A percentile compares a stretch with the other conserved stretches of the same genome.
These are phyloP conservation scores for Parapsyche elsis DNA, from an alignment of 1,140 invertebrate genomes.

Conservation along the genomic window DNA sequence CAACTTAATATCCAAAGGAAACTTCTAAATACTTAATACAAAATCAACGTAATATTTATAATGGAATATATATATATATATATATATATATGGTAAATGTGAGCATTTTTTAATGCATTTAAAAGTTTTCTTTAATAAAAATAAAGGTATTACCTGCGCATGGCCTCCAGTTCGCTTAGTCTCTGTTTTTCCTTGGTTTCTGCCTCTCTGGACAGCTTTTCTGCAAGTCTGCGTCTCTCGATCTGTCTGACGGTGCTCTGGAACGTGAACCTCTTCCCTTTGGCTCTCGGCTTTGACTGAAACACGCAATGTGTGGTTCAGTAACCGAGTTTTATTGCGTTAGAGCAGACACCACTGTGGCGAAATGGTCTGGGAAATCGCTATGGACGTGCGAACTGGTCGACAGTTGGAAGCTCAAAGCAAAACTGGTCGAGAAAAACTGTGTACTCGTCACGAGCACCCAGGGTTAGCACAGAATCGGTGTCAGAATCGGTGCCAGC, in stretches of 20 bases:
- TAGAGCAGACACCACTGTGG: not conserved
- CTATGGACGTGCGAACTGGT: constrained; percentile 24
- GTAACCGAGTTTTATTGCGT: not conserved
- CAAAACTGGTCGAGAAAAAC: not conserved
- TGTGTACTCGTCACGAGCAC: constrained; percentile 4
- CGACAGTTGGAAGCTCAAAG: constrained; percentile 24
- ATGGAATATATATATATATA: too few species aligned
- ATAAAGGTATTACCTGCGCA: constrained; percentile 74
- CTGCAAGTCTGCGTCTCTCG: constrained; percentile 77
- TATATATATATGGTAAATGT: too few species aligned
- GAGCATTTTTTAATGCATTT: too few species aligned
- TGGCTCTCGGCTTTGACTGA: constrained; percentile 49
- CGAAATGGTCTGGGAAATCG: constrained; percentile 1
- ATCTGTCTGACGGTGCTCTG: constrained; percentile 83
- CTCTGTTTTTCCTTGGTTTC: constrained; percentile 81
- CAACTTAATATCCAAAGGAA: too few species aligned
- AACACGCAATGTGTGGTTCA: constrained; percentile 20
- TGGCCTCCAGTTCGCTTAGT: constrained; percentile 79
- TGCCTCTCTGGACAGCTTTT: constrained; percentile 78
- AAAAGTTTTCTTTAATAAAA: too few species aligned
- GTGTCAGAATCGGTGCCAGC: not conserved
- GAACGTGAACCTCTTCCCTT: constrained; percentile 79
- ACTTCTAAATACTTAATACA: too few species aligned
- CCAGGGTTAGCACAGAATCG: constrained; percentile 1
- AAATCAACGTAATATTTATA: too few species aligned